Percentiles rank a stretch among this genome's conserved stretches.
Evolutionary conservation across 2,113 vertebrate species (phyloP).

Genomic region (Phalacrocorax pelagicus): DNA sequence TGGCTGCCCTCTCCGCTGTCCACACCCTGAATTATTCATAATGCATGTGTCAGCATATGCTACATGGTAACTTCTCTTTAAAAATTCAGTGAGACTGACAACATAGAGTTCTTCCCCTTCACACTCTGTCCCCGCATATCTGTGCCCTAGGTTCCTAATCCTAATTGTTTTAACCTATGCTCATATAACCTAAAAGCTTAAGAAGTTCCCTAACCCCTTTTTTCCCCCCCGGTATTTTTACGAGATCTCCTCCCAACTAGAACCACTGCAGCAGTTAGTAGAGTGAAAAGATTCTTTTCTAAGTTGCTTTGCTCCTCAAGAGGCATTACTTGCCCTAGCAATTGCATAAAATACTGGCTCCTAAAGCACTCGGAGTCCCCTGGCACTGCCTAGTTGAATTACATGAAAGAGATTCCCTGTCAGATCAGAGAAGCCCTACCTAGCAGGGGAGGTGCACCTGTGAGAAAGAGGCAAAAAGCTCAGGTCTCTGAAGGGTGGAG

Average conservation of each 20-base stretch:
- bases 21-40: constrained; percentile 42
- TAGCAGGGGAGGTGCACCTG: not conserved
- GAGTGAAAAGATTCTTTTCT: not conserved
- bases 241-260: not conserved
- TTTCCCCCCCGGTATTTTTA: not conserved
- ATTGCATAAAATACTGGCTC: not conserved
- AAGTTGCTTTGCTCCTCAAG: not conserved
- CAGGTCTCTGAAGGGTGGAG: not conserved
- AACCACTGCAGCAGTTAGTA: not conserved
- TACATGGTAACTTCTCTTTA: not conserved
- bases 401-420: not conserved
- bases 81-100: not conserved
- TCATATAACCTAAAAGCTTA: not conserved
- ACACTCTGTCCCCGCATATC: no score
- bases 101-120: not conserved
- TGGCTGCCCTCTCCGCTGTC: constrained; percentile 16
- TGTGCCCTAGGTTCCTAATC: not conserved
- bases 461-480: not conserved
- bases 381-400: not conserved
- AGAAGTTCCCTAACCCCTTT: not conserved
- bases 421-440: not conserved
- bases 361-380: not conserved
- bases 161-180: not conserved
- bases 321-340: not conserved
- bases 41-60: not conserved